Percentiles rank a stretch among this genome's conserved stretches.
These are phyloP conservation scores for Nomada goodeniana DNA, from an alignment of 2,888 invertebrate species.

Conservation along the genomic window DNA sequence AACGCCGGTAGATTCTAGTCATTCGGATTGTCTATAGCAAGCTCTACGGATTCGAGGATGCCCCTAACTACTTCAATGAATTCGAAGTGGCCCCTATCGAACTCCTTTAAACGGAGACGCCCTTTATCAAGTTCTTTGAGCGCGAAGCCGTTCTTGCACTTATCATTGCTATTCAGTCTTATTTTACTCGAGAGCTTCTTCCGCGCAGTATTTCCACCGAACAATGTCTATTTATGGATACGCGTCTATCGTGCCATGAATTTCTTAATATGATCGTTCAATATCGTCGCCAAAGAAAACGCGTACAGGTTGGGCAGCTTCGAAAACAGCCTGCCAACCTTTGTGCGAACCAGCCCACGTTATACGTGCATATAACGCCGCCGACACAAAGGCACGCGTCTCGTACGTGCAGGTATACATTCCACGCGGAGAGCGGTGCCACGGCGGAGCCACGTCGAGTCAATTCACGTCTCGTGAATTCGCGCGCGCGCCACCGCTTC, in stretches of 20 bases:
- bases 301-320: constrained; percentile 2
- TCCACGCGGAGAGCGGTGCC: constrained; percentile 8
- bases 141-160: not conserved
- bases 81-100: constrained; percentile 6
- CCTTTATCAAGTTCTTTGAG: constrained; percentile 2
- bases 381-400: constrained; percentile 1
- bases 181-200: too few species aligned
- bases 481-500: constrained; percentile 72
- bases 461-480: constrained; percentile 73
- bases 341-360: not conserved
- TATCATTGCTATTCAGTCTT: too few species aligned
- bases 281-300: not conserved
- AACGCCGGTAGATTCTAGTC: too few species aligned
- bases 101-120: not conserved
- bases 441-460: constrained; percentile 49
- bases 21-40: not conserved
- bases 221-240: not conserved
- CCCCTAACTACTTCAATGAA: constrained; percentile 5
- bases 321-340: not conserved
- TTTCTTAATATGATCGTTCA: not conserved
- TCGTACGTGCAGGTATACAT: constrained; percentile 5
- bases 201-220: not conserved
- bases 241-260: not conserved
- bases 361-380: not conserved
- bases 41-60: not conserved